Base-by-base conservation (phyloP, 2,113 vertebrate species). In the Pangasianodon hypophthalmus region DNA sequence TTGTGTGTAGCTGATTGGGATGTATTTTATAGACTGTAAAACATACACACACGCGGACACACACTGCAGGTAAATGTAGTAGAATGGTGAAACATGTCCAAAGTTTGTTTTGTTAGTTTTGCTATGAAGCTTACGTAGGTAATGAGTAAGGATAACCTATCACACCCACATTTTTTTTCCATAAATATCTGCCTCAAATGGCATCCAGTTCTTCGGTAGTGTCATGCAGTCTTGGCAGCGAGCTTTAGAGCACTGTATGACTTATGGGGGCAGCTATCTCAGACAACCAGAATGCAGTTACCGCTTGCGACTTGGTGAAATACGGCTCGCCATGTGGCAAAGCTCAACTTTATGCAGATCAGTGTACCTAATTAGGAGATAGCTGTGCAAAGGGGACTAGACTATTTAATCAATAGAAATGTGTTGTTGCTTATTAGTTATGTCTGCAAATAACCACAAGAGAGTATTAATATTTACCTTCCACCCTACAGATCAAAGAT, bases 151-250 rank as follows among this genome's bases (percentile, higher is more conserved):
- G 2, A 84, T 84, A 84, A 84, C 44, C 54, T 44, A 60, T 6
- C 82, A 44, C 56, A 60, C 54, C 52, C 52, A 83, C 80, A 82
- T 83, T 83, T 73, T 83, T 83, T 56, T n/a, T 21, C 50, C 82
- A 44, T 84, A 84, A 44, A 84, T 84, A 84, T 60, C 82, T 84
- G 19, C 21, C 56, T 41, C 19, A 44, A 44, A 60, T 2, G n/a
- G 37, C 82, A 60, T 26, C 82, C 56, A 60, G 54, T 44, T 84
- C 54, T 84, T 60, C 11, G 1, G 54, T 60, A 44, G 54, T 60
- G 82, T 60, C 82, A 84, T 60, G 37, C 19, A 13, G 10, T 44
- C 54, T 44, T 84, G 82, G 54, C 37, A 44, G 19, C 44, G 54
- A 58, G 79, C 0, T 54, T 41, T 84, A 41, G 56, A 19, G 19